Base-by-base conservation (phyloP, 1,140 invertebrate species). In the Mercenaria mercenaria region DNA sequence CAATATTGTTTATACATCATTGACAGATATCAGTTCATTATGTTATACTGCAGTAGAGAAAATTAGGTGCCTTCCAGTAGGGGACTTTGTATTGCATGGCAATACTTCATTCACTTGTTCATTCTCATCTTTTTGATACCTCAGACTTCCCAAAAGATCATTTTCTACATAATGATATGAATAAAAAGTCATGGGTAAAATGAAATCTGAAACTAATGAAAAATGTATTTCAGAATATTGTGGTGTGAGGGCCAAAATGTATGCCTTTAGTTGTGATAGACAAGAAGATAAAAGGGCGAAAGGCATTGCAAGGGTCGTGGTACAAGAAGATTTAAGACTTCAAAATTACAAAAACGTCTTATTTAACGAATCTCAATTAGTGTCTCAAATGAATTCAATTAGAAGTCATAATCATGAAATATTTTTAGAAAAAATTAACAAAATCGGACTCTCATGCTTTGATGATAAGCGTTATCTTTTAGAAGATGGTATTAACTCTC, bases 161-260 rank as follows among this genome's bases (percentile, higher is more conserved):
- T 47, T 84, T 88, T 47, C 43, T 93, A 23, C 76, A 91, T 72
- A 87, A 41, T n/a, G 59, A 43, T 79, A 82, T 84, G 59, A 96
- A 96, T 90, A 96, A 96, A 91, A 97, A 97, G 94, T 96, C 8
- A 26, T 96, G 4, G 96, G 96, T 11, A 95, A 96, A 93, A 95
- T 96, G 91, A 97, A 96, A 93, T 96, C 96, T 94, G 96, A 97
- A 93, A 92, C 92, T 41, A 94, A 93, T 89, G 95, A 72, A 52
- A 85, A 69, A 85, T 69, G 39, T 56, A 85, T 85, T 47, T 69
- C 50, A 32, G 82, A 82, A 82, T 82, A 47, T 64, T 82, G 80
- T 64, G 34, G 80, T 26, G 29, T 41, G 0, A 61, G 56, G 61
- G 59, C 15, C 10, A 81, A 81, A 61, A 87, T 87, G 74, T 87